These are phyloP conservation scores for Myotis davidii DNA, from an alignment of 2,113 vertebrate species.

Conservation along the genomic window DNA sequence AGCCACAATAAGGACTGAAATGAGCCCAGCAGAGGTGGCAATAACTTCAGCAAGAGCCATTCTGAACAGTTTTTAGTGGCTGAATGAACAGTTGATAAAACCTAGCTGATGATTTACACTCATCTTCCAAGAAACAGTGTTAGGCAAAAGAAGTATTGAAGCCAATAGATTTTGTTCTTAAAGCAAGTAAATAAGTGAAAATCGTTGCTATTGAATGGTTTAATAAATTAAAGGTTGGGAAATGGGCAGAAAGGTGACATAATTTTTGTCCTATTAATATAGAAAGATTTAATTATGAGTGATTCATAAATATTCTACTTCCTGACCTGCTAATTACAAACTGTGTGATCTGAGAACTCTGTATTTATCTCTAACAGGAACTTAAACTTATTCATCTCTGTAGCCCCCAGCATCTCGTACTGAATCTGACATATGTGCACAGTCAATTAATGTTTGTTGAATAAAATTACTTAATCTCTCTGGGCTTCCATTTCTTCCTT, in stretches of 20 bases:
- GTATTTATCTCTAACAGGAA: conserved; percentile 58
- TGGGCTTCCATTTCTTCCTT: conserved; percentile 61
- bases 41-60: not conserved
- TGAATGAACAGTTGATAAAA: not conserved
- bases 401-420: conserved; percentile 61
- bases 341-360: conserved; percentile 44
- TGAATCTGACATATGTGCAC: conserved; percentile 62
- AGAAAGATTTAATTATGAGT: conserved; percentile 56
- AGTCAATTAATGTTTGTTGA: conserved; percentile 74
- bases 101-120: not conserved
- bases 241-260: not conserved
- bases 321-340: conserved; percentile 71
- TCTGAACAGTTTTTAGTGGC: not conserved
- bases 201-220: not conserved
- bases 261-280: conserved; percentile 11
- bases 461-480: conserved; percentile 75
- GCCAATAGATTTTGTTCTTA: not conserved
- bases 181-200: not conserved
- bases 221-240: not conserved
- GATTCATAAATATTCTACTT: conserved; percentile 68
- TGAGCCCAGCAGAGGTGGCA: too few species aligned
- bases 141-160: not conserved
- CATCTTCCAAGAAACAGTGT: not conserved
- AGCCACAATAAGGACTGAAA: not conserved
- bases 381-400: conserved; percentile 62